Evolutionary conservation across 2,113 vertebrate genomes (phyloP), one percentile per base, ranked within the genome.

Genomic region (Myotis brandtii): DNA sequence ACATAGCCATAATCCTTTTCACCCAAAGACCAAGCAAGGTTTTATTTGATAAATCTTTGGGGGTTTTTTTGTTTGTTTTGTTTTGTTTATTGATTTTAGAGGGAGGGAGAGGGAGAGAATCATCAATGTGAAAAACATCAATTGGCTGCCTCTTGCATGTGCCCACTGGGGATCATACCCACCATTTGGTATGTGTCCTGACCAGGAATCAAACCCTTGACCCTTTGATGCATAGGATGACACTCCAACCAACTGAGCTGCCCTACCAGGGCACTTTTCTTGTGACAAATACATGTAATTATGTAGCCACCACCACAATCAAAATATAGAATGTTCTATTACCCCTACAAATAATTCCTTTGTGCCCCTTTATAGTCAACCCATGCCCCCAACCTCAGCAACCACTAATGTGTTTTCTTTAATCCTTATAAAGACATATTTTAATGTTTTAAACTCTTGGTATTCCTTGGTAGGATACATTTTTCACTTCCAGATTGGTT

Each of bases 371-470:
- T 91, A 72, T 8, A 84, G 12, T 79, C 34, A 81, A 88, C 5
- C 27, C 25, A 75, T 21, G 2, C 62, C 48, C 27, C n/a, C 40
- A 59, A 73, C 32, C 21, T 82, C 32, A 73, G 13, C 69, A 73
- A 56, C 32, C 27, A 70, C 43, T 56, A 37, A 50, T 56, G 14
- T 66, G 48, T 43, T 72, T 73, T 93, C 81, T 92, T 84, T 83
- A 86, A 52, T 93, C 34, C 14, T 86, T 34, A 77, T 48, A 76
- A 92, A 92, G 30, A 66, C 43, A 80, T 81, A 21, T 56, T 89
- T 84, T 76, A 62, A 70, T 64, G 16, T 40, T 81, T 90, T 92
- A 43, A 72, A 87, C 88, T 62, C 50, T 27, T 64, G 34, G 25
- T 54, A 85, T 62, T 17, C 56, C 66, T 80, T 89, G 32, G 18